Evolutionary conservation across 2,797 vertebrate genomes (phyloP), one percentile per base, ranked within the genome.

Genomic region (Atherinosoma microstoma): DNA sequence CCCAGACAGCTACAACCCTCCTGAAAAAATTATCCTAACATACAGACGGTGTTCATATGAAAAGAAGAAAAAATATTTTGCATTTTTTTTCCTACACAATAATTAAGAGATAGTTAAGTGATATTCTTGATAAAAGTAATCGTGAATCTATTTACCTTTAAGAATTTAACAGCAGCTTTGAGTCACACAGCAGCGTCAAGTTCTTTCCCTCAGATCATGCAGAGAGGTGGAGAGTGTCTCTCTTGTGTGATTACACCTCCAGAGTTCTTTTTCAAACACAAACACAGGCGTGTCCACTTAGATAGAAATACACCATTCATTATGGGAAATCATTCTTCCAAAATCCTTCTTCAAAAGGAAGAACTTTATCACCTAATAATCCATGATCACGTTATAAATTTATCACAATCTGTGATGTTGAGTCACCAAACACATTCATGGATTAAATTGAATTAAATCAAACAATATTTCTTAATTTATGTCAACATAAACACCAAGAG

Each of bases 81-180:
- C 10, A 11, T 5, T 1, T 53, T 47, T 13, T 20, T 62, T 35
- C 40, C 15, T 1, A 24, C 3, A 27, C 1, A 13, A 16, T 35
- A 54, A 56, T 5, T 24, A 72, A 73, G 30, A n/a, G 38, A 67
- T 22, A 53, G 40, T 27, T 51, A 45, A 57, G 13, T 59, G 56
- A 24, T 36, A 60, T 53, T 75, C 6, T 6, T 35, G 35, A 18
- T 47, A 15, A 38, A 66, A 82, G 20, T 29, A 67, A 49, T 8
- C 49, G 18, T 71, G 70, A 65, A 68, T 56, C 70, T 64, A 87
- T 69, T 91, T 78, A 92, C 91, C 90, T 91, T 85, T 78, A 74
- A 74, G 64, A 86, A 70, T 81, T 68, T 38, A 79, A 67, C 61
- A 59, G 9, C 16, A 2, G 0, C 29, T 67, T 65, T 67, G 74